phyloP scores from a whole-genome alignment of 2,113 vertebrate genomes.

The Corythornis madagascariensis region DNA sequence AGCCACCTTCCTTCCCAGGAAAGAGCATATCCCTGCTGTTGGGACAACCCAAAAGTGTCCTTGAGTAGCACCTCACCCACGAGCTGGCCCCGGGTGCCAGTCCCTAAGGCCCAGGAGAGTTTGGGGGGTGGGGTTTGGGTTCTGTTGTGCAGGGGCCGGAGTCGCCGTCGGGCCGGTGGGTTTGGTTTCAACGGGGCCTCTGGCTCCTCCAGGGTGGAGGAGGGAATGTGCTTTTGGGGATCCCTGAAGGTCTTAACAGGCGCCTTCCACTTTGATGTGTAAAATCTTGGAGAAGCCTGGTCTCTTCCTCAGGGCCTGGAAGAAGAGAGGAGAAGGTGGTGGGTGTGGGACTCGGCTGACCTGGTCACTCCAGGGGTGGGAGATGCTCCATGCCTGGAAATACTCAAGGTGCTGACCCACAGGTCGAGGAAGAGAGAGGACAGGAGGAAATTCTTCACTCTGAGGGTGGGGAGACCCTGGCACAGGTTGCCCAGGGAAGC shows the following conservation, averaged over 20 bases:
- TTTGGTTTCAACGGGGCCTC: background rate
- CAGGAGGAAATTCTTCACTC: background rate
- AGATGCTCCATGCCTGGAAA: background rate
- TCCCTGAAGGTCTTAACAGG: conserved; percentile 88
- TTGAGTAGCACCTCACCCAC: conserved; percentile 38
- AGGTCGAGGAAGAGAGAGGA: background rate
- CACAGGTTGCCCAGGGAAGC: too few species aligned
- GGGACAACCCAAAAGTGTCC: background rate
- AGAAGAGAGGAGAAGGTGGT: background rate
- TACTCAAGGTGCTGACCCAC: accelerated
- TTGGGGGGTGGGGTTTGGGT: background rate
- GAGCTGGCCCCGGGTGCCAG: background rate
- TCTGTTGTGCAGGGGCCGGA: background rate
- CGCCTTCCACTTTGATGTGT: conserved; percentile 93
- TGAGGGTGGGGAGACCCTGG: too few species aligned
- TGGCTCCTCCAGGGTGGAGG: background rate
- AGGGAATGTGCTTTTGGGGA: conserved; percentile 52
- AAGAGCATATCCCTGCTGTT: background rate
- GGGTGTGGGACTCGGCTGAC: background rate
- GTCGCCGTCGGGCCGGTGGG: background rate
- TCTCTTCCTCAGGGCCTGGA: conserved; percentile 92
- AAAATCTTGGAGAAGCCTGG: conserved; percentile 98
- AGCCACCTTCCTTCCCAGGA: background rate
- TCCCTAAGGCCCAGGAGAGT: background rate
- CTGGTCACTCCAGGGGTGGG: background rate